Evolutionary conservation across 2,888 invertebrate genomes (phyloP), one percentile per base, ranked within the genome.

Genomic region (Papilio gigon): DNA sequence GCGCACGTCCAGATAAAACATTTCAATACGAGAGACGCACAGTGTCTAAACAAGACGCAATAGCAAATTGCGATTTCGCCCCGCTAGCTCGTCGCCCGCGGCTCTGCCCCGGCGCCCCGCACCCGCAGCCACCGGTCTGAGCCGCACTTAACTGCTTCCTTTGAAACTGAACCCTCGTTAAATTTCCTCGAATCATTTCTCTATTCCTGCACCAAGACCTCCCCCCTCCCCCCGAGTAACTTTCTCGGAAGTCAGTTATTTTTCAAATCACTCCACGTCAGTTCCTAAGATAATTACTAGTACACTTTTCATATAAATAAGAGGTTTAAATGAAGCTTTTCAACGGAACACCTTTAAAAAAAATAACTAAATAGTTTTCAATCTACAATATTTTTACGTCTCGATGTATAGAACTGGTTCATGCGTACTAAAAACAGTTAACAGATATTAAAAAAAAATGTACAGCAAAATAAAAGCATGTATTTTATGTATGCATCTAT

Each of bases 101-200:
- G 27, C 14, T 27, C 50, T 14, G 12, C 22, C 50, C 50, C 27
- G 25, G 4, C 50, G 5, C 50, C 50, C 27, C 20, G 22, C 50
- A 14, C 50, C 25, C 25, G 8, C 50, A 5, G 14, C 22, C 50
- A 25, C 25, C 11, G 17, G 50, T 27, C 27, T 27, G n/a, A 27
- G 50, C 50, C 25, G 14, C 53, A 30, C 53, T 30, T 56, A 56
- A 56, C 53, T 56, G 17, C 53, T 56, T 56, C 53, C 53, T 56
- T 56, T 56, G 53, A 56, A 56, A 56, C 30, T 56, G 53, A 56
- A 56, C 53, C 53, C 53, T 56, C 53, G 53, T 56, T 56, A 56
- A 56, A 56, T 56, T 56, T 25, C n/a, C 53, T 56, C 53, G 53
- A 56, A 30, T 56, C 53, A 9, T 56, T 56, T 30, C 30, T n/a